Base-by-base conservation (phyloP, 2,113 vertebrate genomes). In the Oncorhynchus keta region DNA sequence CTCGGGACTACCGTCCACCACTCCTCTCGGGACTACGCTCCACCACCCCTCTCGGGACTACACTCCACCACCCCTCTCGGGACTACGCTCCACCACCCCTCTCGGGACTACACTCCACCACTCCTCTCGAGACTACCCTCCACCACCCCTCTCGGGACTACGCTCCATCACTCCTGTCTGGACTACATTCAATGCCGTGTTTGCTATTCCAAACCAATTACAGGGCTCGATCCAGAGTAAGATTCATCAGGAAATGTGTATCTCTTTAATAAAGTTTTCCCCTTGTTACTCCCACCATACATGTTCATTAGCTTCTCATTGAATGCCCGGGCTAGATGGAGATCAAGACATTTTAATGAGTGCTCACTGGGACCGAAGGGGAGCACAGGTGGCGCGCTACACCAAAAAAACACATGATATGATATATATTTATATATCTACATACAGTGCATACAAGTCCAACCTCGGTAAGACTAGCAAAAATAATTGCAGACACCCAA, bases 201-300 rank as follows among this genome's bases (percentile, higher is more conserved):
- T 45, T 77, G 81, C 76, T 81, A 81, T 84, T 87, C 85, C 79
- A 83, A 86, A 88, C 84, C 88, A 91, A 90, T 92, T 91, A 90
- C 79, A 79, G 76, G 51, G 59, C 83, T 39, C 69, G 74, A 65
- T 78, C 79, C 82, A 81, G 70, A 79, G 79, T 84, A 86, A 78
- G 85, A 86, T 84, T 89, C 82, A 79, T 83, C 82, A 76, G 80
- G 79, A 81, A 86, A 89, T 75, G 87, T 91, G 87, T 87, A 88
- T 85, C 2, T 45, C 39, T 45, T 12, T 45, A 11, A 11, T 45
- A 72, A 93, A 87, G 84, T 90, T 92, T 88, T 83, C 77, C 80
- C 81, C 87, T 89, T 89, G 85, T 89, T 91, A 81, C 86, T 86
- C 80, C 87, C 83, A 82, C 82, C 82, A 81, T 85, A 77, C 82